These are phyloP conservation scores for Sesia bembeciformis DNA, from an alignment of 2,888 invertebrate genomes.

Conservation along the genomic window DNA sequence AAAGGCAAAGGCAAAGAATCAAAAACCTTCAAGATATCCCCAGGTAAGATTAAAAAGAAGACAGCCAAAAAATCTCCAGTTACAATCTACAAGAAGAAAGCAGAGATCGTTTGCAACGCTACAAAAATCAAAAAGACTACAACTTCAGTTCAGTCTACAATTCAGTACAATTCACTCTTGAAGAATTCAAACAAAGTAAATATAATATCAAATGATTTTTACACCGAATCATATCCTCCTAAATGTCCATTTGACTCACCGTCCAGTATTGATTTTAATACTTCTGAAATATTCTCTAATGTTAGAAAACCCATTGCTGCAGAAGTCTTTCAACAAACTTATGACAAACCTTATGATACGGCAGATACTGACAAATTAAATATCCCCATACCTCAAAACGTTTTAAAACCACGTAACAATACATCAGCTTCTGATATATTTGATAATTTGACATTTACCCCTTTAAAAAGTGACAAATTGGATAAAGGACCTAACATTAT, in stretches of 20 bases:
- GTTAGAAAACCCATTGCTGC: conserved; percentile 28
- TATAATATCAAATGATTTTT: conserved; percentile 28
- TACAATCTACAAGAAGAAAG: conserved; percentile 46
- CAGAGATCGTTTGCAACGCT: conserved; percentile 40
- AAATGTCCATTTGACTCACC: conserved; percentile 57
- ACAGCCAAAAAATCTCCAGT: conserved; percentile 50
- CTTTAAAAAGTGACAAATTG: conserved; percentile 41
- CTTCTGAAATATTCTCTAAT: conserved; percentile 56
- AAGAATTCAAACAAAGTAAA: conserved; percentile 42
- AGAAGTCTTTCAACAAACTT: conserved; percentile 39
- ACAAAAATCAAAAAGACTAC: conserved; percentile 38
- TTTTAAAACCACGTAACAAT: conserved; percentile 46
- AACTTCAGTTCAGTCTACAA: conserved; percentile 28
- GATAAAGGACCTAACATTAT: conserved; percentile 52
- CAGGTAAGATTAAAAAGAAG: conserved; percentile 57
- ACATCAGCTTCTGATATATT: conserved; percentile 39
- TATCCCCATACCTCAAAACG: conserved; percentile 23
- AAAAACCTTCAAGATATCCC: conserved; percentile 39
- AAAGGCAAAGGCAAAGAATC: conserved; percentile 34
- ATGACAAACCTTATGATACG: conserved; percentile 35
- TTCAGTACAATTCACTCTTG: conserved; percentile 23
- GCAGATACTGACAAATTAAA: conserved; percentile 10
- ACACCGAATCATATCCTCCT: conserved; percentile 21
- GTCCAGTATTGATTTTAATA: conserved; percentile 44
- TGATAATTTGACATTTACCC: conserved; percentile 59